Evolutionary conservation across 2,797 vertebrate genomes (phyloP), one percentile per base, ranked within the genome.

Genomic region (Melanotaenia nigrans): DNA sequence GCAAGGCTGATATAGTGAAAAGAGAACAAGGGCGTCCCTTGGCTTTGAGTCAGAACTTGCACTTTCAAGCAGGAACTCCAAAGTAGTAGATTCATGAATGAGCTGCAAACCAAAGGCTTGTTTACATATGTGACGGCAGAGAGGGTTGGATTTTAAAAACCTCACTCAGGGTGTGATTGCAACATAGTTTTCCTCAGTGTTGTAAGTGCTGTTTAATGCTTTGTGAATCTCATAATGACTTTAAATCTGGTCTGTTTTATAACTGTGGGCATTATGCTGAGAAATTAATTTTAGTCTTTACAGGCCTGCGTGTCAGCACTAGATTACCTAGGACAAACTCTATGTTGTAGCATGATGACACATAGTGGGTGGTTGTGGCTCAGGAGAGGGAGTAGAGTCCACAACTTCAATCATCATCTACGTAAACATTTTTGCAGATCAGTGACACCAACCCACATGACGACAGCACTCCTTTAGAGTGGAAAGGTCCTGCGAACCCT

Each of bases 51-150:
- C 89, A 91, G 73, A 73, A 25, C 78, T 83, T 75, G 56, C 82
- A 84, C 87, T 87, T 85, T 87, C 69, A 68, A 66, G 65, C 74
- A 68, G 70, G 81, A 78, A 78, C 78, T 78, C 64, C 75, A 49
- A 78, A 84, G 83, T 78, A 42, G 58, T 60, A 68, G 75, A 87
- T 88, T 87, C 81, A 87, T 92, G 90, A 92, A 92, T 92, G 91
- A 85, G 77, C 76, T 73, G 65, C 69, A 84, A 61, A 79, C 65
- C 77, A 64, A 78, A 49, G 71, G 58, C 80, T 57, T 85, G 79
- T 85, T 87, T 85, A 72, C 78, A 74, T 84, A 77, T 77, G 78
- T 78, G 73, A 82, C 75, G 64, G 61, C 76, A 24, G 72, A 68
- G 77, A 84, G 81, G 83, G 79, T 14, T 77, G 77, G 65, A 61